Conservation (phyloP, 2,113 vertebrate species). For the Poecilia latipinna region DNA sequence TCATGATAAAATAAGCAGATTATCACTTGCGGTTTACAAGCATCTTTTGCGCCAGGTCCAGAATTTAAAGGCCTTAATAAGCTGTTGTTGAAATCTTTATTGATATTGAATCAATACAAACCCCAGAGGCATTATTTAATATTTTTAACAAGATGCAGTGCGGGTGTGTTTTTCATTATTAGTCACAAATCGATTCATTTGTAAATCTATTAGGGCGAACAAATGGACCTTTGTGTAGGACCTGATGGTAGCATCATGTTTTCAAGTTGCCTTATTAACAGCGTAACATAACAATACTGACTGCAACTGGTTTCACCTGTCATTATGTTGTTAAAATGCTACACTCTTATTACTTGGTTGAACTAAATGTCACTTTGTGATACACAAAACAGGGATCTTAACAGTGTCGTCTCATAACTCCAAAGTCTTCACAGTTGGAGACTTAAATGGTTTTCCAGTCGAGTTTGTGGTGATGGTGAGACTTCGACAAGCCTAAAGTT, state of each 20-base stretch:
- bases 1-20: conserved; percentile 34
- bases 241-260: neutral
- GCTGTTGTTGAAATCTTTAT: neutral
- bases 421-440: neutral
- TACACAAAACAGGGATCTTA: neutral
- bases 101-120: conserved; percentile 19
- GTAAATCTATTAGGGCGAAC: neutral
- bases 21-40: conserved; percentile 18
- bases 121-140: conserved; percentile 11
- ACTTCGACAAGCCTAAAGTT: neutral
- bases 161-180: conserved; percentile 8
- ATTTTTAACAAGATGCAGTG: conserved; percentile 4
- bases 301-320: neutral
- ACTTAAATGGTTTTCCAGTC: neutral
- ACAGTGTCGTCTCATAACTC: neutral
- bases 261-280: neutral
- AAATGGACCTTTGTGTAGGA: neutral
- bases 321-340: neutral
- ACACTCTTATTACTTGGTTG: neutral
- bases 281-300: neutral
- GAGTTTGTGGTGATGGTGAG: neutral
- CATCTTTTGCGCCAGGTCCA: neutral
- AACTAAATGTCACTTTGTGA: neutral
- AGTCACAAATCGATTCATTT: neutral
- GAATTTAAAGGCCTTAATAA: neutral